Base-by-base conservation (phyloP, 2,888 invertebrate genomes). In the Melangyna quadrimaculata region DNA sequence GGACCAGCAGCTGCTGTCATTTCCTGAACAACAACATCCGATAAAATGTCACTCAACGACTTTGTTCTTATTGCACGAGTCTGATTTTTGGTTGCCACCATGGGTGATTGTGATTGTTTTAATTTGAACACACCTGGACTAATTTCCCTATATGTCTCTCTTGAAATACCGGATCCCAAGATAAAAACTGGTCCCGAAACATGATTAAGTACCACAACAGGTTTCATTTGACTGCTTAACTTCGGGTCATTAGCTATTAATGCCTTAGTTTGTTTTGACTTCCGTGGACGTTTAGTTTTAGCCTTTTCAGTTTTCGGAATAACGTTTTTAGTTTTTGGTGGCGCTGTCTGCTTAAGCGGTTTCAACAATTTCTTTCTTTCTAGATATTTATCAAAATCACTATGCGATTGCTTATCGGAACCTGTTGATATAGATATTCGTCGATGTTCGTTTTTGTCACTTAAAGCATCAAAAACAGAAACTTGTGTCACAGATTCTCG, bases 301-400 rank as follows among this genome's bases (percentile, higher is more conserved):
- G 43, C 0, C 17, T 63, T 63, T 45, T 40, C 37, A 57, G n/a
- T 37, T 12, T 48, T 59, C 12, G 35, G 45, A n/a, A 3, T 14
- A n/a, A 3, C 4, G 14, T 22, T 35, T 37, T 59, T 43, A 63
- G 24, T 17, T 63, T 40, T 43, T 63, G 43, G 17, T 27, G 40
- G 10, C 17, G 63, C 27, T 29, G 10, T 10, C 17, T 7, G 24
- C 27, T 27, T 63, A 12, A 29, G 3, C 19, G 65, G 17, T 37
- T 65, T 65, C 29, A 32, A 19, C 14, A 65, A 22, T 22, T 67
- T 67, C n/a, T 67, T 51, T 2, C 48, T 35, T 37, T n/a, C 35
- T 10, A 84, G 53, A 55, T 84, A 84, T 43, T 59, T 80, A 40
- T 84, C 84, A 27, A 84, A 84, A 17, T 77, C 75, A 40, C 80